These are phyloP conservation scores for Hirtodrosophila duncani DNA, from an alignment of 2,888 invertebrate genomes.

Conservation along the genomic window DNA sequence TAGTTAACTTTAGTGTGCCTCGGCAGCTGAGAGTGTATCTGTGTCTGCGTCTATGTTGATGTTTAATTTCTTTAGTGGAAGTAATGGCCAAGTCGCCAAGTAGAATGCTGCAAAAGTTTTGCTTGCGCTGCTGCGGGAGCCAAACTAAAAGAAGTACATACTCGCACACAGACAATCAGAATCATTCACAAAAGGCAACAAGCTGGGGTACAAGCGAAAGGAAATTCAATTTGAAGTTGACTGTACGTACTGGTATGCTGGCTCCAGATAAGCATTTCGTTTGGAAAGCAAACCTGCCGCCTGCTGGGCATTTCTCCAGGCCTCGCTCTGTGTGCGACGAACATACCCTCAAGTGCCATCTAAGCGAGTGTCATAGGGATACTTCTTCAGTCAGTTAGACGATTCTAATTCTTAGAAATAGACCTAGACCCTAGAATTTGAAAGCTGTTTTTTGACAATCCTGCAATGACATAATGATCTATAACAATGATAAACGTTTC, in stretches of 20 bases:
- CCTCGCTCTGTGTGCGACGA: too few relatives aligned
- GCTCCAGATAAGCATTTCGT: too few relatives aligned
- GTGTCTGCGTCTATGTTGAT: slow-evolving; percentile 30
- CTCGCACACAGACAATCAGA: slow-evolving; percentile 24
- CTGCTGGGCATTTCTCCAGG: too few relatives aligned
- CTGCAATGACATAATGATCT: too few relatives aligned
- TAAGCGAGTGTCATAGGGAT: too few relatives aligned
- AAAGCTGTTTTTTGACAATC: too few relatives aligned
- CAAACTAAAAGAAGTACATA: slow-evolving; percentile 12
- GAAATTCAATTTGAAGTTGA: slow-evolving; percentile 6
- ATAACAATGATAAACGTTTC: too few relatives aligned
- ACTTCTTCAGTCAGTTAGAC: too few relatives aligned
- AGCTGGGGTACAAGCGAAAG: slow-evolving; percentile 1
- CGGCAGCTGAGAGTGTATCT: slow-evolving; percentile 15
- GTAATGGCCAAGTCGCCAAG: slow-evolving; percentile 68
- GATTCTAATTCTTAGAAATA: too few relatives aligned
- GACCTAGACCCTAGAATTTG: too few relatives aligned
- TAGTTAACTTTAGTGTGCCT: slow-evolving; percentile 56
- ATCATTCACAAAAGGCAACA: slow-evolving; percentile 40
- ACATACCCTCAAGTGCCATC: too few relatives aligned
- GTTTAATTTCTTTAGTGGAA: slow-evolving; percentile 67
- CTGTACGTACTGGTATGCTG: not conserved
- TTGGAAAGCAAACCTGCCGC: too few relatives aligned
- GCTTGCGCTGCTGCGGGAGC: slow-evolving; percentile 21
- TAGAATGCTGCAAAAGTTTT: slow-evolving; percentile 61